Evolutionary conservation across 2,888 invertebrate genomes (phyloP), one percentile per base, ranked within the genome.

Genomic region (Saturnia japonica): DNA sequence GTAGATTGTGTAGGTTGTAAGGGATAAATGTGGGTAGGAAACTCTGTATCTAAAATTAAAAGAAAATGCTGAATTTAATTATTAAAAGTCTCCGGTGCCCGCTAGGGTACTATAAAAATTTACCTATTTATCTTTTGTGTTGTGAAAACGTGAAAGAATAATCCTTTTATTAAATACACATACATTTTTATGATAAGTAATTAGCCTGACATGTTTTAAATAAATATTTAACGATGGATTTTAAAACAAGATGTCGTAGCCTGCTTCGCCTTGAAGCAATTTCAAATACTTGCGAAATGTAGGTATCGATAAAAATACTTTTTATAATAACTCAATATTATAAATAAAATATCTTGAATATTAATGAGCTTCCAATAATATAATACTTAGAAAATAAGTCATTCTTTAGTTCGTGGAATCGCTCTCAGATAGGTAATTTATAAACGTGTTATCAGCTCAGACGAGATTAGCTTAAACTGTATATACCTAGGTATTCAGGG

Each of bases 301-400:
- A 54, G n/a, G 19, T 54, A 47, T 47, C 8, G 54, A n/a, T 22
- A 2, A 19, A 22, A 54, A n/a, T 22, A 7, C 8, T 51, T n/a
- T 51, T 3, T n/a, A 19, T 51, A n/a, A n/a, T n/a, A n/a, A n/a
- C n/a, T n/a, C n/a, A n/a, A 34, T 4, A 34, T 34, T 34, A 34
- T 34, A 34, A n/a, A 1, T 25, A 14, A 25, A 57, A 57, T 12
- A 25, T 3, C 11, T 25, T 64, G 40, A 34, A 64, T 64, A 64
- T 64, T 64, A 40, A 64, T 64, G 40, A 40, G 40, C 19, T 64
- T 64, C 64, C n/a, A n/a, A n/a, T 34, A 19, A 64, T 64, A 34
- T n/a, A 64, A 34, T 14, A 57, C 16, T 62, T n/a, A 40, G n/a
- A 40, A 14, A 16, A 40, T 40, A 64, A 64, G 40, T 64, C 64